Base-by-base conservation (phyloP, 1,140 invertebrate genomes). In the Cotesia glomerata region DNA sequence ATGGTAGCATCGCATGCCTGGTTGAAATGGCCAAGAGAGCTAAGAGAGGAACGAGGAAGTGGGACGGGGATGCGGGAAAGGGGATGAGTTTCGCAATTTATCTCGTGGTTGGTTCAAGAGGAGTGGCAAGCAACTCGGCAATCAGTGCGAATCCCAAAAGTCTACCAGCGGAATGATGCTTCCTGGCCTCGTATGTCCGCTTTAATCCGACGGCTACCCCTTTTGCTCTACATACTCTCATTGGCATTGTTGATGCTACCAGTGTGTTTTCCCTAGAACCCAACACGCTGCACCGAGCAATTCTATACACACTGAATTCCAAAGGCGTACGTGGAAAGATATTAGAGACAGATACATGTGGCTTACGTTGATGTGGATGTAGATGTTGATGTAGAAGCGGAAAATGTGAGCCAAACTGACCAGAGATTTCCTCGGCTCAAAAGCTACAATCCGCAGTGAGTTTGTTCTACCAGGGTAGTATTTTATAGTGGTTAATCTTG, bases 71-170 rank as follows among this genome's bases (percentile, higher is more conserved):
- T 65, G 56, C 49, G 13, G 32, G 77, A 64, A 54, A 66, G 4
- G 34, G 45, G 18, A 39, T 65, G 78, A 83, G 80, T 83, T 81
- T 82, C 77, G 79, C 77, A 81, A 85, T 84, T 85, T 82, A 80
- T 82, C 72, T 77, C 74, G 76, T 71, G 74, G 74, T 65, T 51
- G 39, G 14, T 18, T 14, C 5, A 26, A 45, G n/a, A 14, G 45
- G 63, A 54, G 32, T 70, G 78, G 75, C 71, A 72, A 39, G 75
- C 75, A 76, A 78, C 77, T 73, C 74, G 76, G 80, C 81, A 82
- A 85, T 85, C 82, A 85, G 78, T 78, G 61, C 73, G 77, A 78
- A 77, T 80, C 78, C 80, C 80, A 74, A 73, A 78, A 81, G 79
- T 80, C 79, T 76, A 74, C 59, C 45, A 64, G 73, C 73, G 71